Conservation (phyloP, 2,113 vertebrate genomes). For the Butorides virescens region DNA sequence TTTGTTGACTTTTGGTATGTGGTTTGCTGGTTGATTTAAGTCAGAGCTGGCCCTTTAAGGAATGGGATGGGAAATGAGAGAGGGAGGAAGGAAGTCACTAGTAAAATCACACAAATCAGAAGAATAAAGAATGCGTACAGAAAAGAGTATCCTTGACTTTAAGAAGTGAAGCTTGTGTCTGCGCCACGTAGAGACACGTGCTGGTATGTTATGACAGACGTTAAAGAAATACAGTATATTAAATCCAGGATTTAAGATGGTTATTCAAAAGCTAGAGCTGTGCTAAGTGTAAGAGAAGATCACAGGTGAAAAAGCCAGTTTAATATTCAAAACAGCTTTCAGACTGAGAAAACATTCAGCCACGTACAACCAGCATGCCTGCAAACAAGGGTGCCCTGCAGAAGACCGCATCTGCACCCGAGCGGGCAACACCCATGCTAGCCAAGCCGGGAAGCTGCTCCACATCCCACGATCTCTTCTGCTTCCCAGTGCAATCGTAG, state of each 20-base stretch:
- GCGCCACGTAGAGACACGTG: background rate
- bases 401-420: background rate
- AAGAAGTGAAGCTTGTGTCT: background rate
- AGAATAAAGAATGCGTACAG: background rate
- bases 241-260: background rate
- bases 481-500: rapidly evolving
- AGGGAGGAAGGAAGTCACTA: background rate
- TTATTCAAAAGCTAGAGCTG: background rate
- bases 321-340: background rate
- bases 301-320: background rate
- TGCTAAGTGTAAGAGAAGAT: background rate
- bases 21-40: background rate
- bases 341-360: background rate
- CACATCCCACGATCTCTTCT: background rate
- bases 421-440: rapidly evolving
- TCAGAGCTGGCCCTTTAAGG: background rate
- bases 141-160: background rate
- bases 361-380: rapidly evolving
- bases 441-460: background rate
- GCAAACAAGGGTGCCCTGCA: background rate
- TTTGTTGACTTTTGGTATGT: background rate
- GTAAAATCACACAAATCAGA: background rate
- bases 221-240: background rate
- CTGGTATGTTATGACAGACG: background rate
- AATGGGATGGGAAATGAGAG: background rate